Evolutionary conservation across 92 coral and sea anemone genomes (phyloP), one percentile per base, ranked within the genome.

Genomic region (Phymanthus crucifer): DNA sequence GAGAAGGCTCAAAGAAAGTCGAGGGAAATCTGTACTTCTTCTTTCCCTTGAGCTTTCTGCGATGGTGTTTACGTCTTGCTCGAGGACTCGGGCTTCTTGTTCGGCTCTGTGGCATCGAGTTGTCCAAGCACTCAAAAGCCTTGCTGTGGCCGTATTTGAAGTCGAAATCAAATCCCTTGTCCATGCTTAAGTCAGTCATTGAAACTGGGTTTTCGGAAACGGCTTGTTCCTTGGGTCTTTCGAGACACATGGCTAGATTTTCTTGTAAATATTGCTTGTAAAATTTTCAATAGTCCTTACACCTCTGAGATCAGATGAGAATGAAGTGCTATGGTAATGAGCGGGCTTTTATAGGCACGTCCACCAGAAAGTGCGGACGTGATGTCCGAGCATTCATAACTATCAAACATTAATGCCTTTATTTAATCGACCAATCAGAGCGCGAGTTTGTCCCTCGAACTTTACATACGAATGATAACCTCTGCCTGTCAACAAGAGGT

Each of bases 101-200:
- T 73, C 88, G 83, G 66, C 82, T 83, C 79, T 45, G 57, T 31
- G 37, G 34, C 23, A 86, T 86, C 80, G 88, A 81, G 58, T 87
- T 92, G 43, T 40, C 72, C 81, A 75, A 17, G 58, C 71, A 46
- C 37, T 47, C 84, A 58, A 86, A 89, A 40, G 87, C 93, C 65
- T 82, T 74, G 66, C 85, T 73, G 31, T 79, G 89, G 36, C 93
- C 97, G 46, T 90, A 93, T 74, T 93, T 90, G 75, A 87, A 93
- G 85, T 93, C 97, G 73, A 90, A 93, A 85, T 93, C 97, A 89
- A 75, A 90, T 45, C 80, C 87, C 79, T 93, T 90, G 46, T 86
- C 90, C 70, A 77, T 83, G 48, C 74, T 75, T 58, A 81, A 83
- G 32, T 90, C 94, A 18, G 84, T 81, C 90, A 93, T 85, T 14